phyloP scores from a whole-genome alignment of 2,797 vertebrate genomes.

The Aselliscus stoliczkanus region DNA sequence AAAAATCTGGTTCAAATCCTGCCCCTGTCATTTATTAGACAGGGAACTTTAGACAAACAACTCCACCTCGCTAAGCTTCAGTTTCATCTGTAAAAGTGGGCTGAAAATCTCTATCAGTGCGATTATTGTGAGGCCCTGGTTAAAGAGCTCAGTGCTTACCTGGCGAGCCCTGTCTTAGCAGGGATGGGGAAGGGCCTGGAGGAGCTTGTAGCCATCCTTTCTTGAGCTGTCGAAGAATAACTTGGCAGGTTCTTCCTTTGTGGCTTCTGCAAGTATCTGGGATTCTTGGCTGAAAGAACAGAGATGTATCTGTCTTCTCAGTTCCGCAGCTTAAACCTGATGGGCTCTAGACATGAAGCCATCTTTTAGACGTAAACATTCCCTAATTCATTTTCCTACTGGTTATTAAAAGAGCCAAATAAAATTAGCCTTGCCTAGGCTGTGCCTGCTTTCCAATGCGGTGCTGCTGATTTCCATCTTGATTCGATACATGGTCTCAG shows the following conservation, averaged over 20 bases:
- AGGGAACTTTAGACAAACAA: background rate
- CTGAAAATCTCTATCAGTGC: background rate
- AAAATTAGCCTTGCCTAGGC: constrained; percentile 5
- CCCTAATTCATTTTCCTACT: constrained; percentile 37
- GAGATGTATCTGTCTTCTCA: background rate
- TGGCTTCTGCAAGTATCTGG: background rate
- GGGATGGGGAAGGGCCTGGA: background rate
- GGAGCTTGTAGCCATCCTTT: background rate
- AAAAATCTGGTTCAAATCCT: background rate
- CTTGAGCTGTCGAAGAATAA: background rate
- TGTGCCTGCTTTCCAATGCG: background rate
- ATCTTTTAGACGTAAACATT: constrained; percentile 16
- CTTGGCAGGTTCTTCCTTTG: background rate
- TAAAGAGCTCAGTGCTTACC: background rate
- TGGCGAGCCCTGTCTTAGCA: background rate
- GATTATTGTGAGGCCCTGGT: background rate
- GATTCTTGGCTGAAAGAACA: background rate
- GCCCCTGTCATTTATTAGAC: background rate
- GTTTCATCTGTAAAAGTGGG: background rate
- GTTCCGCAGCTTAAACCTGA: background rate
- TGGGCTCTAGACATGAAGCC: background rate
- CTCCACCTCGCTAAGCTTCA: background rate
- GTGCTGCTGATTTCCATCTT: background rate
- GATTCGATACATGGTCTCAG: background rate
- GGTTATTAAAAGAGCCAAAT: constrained; percentile 52